phyloP scores from a whole-genome alignment of 2,113 vertebrate genomes.

The Porphyrio hochstetteri region DNA sequence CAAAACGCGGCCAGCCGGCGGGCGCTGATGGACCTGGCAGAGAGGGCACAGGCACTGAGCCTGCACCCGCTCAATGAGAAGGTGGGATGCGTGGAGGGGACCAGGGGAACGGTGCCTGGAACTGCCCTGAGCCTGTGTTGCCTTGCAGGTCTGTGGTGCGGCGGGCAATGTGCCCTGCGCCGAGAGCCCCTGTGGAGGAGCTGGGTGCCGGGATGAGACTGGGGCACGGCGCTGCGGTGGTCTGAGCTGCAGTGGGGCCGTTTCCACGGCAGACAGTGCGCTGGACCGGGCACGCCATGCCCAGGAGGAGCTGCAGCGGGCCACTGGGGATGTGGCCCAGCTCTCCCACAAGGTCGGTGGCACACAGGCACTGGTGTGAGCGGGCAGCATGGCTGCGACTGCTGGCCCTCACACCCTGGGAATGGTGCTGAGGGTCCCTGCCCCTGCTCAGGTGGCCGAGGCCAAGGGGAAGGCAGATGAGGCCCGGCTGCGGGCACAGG shows the following conservation, averaged over 20 bases:
- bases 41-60: slow-evolving; percentile 73
- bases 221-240: slow-evolving; percentile 90
- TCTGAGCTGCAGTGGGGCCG: slow-evolving; percentile 87
- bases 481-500: slow-evolving; percentile 86
- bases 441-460: slow-evolving; percentile 81
- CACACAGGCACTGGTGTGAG: fast-evolving
- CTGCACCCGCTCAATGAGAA: slow-evolving; percentile 89
- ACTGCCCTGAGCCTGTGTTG: fast-evolving
- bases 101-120: fast-evolving
- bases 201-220: slow-evolving; percentile 90
- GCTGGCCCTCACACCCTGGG: not conserved
- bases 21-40: slow-evolving; percentile 80
- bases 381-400: fast-evolving
- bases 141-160: slow-evolving; percentile 87
- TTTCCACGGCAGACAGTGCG: slow-evolving; percentile 82
- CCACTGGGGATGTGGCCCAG: slow-evolving; percentile 65
- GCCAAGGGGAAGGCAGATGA: slow-evolving; percentile 88
- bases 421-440: not conserved
- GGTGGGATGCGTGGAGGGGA: slow-evolving; percentile 44
- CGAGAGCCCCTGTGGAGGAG: slow-evolving; percentile 91
- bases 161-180: slow-evolving; percentile 83
- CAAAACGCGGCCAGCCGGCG: slow-evolving; percentile 87
- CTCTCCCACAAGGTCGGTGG: slow-evolving; percentile 81
- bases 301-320: slow-evolving; percentile 74
- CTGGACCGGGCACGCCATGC: slow-evolving; percentile 87